Base-by-base conservation (phyloP, 1,140 invertebrate species). In the Heliothis subflexa region DNA sequence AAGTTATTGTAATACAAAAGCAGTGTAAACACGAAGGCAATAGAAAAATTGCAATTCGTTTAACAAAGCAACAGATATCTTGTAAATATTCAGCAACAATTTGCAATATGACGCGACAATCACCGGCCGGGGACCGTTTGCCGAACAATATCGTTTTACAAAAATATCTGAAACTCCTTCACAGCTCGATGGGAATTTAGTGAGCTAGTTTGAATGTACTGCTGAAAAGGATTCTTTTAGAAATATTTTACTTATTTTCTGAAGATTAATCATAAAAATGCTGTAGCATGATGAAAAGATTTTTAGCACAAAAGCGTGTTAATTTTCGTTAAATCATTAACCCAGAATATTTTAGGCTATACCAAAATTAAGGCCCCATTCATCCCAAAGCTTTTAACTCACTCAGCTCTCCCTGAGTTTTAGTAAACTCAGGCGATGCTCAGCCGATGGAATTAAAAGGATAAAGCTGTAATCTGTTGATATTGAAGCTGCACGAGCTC, bases 11-110 rank as follows among this genome's bases (percentile, higher is more conserved):
- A 61, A 33, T 10, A 11, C 1, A 55, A n/a, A 52, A 5, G 3
- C 1, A 52, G 50, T 18, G 2, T 18, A 55, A 55, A 55, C 4
- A 10, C 2, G 54, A 55, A 21, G 16, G 16, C n/a, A 55, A 55
- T 55, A 11, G 16, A 55, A 40, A 40, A 40, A 40, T 40, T 40
- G 5, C 5, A 7, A 9, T 40, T 40, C 33, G 33, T 40, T 9
- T 9, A 40, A 40, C 33, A 57, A 66, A 71, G 68, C 68, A 71
- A 55, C 50, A 71, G 28, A 71, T 55, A 50, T 7, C 28, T 71
- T 25, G 9, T 55, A 55, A 55, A 33, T 40, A 54, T 54, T 52
- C 14, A 12, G 50, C 50, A 16, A 49, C 21, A n/a, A n/a, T 49
- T 28, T 52, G 13, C 18, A 28, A 50, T 47, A 70, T 70, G 45